Conservation (phyloP, 37 sponge, comb jelly and placozoan genomes). For the Sycon ciliatum region DNA sequence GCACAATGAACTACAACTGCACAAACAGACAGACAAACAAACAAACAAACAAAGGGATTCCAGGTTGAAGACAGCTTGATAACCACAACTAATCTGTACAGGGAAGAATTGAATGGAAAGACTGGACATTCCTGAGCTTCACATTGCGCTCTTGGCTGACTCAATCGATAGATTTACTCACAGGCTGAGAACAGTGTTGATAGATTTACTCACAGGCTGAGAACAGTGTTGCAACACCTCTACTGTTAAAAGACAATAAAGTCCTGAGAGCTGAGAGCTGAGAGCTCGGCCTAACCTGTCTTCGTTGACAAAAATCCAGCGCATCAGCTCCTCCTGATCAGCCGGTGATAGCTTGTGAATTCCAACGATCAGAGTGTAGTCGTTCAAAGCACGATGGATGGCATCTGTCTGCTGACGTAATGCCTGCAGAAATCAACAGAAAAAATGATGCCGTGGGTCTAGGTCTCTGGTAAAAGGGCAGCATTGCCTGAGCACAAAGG, state of each 20-base stretch:
- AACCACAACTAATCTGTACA: neutral
- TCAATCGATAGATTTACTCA: too few species aligned
- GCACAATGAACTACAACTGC: neutral
- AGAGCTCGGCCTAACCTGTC: slow-evolving; percentile 43
- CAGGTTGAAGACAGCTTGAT: neutral
- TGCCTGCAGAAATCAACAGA: too few species aligned
- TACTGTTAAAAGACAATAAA: neutral
- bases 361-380: neutral
- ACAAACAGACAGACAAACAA: neutral
- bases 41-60: neutral
- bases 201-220: neutral
- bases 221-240: neutral
- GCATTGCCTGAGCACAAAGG: too few species aligned
- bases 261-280: neutral
- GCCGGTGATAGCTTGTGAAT: slow-evolving; percentile 29
- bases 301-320: slow-evolving; percentile 70
- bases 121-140: too few species aligned
- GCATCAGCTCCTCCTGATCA: slow-evolving; percentile 61
- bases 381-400: too few species aligned
- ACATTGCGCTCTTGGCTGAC: too few species aligned
- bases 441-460: too few species aligned
- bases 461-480: too few species aligned
- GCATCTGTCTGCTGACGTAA: too few species aligned
- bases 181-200: neutral
- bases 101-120: neutral